Conservation (phyloP, 2,113 vertebrate genomes). For the Meleagris gallopavo region DNA sequence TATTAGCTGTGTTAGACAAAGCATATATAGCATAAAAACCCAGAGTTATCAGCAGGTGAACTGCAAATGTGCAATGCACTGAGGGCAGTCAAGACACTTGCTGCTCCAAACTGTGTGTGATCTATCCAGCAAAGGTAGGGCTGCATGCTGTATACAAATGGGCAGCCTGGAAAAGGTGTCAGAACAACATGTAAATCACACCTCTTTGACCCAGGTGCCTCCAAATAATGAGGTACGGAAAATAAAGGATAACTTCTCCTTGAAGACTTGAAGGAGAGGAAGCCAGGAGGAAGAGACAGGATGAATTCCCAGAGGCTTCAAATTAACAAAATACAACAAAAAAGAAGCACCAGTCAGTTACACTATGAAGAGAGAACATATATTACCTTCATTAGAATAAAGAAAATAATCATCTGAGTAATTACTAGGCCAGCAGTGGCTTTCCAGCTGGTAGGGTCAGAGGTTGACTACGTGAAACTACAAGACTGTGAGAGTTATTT, state of each 20-base stretch:
- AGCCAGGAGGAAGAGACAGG: neutral
- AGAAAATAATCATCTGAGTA: neutral
- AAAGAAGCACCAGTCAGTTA: neutral
- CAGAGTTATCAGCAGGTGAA: neutral
- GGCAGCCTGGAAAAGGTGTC: neutral
- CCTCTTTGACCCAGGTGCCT: neutral
- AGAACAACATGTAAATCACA: neutral
- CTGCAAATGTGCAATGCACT: neutral
- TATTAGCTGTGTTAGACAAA: neutral
- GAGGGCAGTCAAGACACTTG: neutral
- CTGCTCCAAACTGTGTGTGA: accelerated
- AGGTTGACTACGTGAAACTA: neutral
- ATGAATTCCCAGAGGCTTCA: neutral
- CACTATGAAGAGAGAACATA: neutral
- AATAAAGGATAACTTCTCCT: neutral
- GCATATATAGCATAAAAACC: neutral
- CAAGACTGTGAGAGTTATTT: neutral
- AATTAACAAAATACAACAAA: neutral
- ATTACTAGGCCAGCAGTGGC: neutral
- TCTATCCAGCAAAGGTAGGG: neutral
- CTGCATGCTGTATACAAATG: neutral
- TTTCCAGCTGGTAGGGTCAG: neutral
- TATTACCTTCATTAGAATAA: neutral
- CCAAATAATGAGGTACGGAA: neutral
- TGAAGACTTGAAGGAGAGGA: neutral